Evolutionary conservation across 1,140 invertebrate genomes (phyloP).

Genomic region (Formica exsecta): DNA sequence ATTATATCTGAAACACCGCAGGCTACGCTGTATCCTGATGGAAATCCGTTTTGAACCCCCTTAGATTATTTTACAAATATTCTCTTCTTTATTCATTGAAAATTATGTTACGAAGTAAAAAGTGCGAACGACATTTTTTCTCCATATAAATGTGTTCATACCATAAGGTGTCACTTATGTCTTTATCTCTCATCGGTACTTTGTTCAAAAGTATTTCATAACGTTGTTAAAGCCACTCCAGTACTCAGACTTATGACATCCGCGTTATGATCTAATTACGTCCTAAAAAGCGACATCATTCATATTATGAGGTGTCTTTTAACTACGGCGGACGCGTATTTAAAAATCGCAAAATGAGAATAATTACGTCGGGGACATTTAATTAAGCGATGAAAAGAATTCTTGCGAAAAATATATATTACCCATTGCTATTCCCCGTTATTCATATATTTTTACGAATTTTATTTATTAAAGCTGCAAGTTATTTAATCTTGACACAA

Average conservation of each 20-base stretch:
- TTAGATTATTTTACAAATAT: slow-evolving; percentile 22
- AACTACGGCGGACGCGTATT: slow-evolving; percentile 38
- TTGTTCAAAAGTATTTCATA: slow-evolving; percentile 17
- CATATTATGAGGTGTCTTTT: slow-evolving; percentile 47
- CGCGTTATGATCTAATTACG: slow-evolving; percentile 57
- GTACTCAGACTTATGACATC: slow-evolving; percentile 59
- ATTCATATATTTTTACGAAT: not conserved
- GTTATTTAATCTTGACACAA: not conserved
- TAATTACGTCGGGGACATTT: slow-evolving; percentile 37
- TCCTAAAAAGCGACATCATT: slow-evolving; percentile 1
- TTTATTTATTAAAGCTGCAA: not conserved
- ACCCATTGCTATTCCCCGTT: not conserved
- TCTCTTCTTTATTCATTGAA: not conserved
- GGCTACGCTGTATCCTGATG: not conserved
- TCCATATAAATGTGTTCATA: slow-evolving; percentile 43
- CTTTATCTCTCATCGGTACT: slow-evolving; percentile 42
- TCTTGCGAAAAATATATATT: not conserved
- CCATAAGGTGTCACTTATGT: slow-evolving; percentile 44
- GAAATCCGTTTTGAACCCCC: slow-evolving; percentile 14
- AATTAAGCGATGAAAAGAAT: not conserved
- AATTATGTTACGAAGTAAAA: slow-evolving; percentile 23
- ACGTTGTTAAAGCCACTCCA: slow-evolving; percentile 58
- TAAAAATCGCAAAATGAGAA: slow-evolving; percentile 7
- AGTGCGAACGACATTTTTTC: slow-evolving; percentile 30
- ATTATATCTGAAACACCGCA: slow-evolving; percentile 14